Base-by-base conservation (phyloP, 2,113 vertebrate species). In the Shinisaurus crocodilurus region DNA sequence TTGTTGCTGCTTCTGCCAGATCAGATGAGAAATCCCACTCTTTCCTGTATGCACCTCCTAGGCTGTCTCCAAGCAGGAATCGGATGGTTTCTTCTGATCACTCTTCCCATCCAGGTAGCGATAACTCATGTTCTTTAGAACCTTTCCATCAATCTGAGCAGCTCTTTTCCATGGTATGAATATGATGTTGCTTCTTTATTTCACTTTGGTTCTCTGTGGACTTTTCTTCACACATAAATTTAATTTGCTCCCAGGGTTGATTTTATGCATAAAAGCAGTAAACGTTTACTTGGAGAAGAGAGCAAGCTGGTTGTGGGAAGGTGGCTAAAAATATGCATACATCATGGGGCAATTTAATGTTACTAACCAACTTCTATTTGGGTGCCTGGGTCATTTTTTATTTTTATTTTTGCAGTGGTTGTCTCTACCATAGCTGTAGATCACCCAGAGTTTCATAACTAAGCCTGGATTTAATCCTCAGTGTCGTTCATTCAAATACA, bases 61-160 rank as follows among this genome's bases (percentile, higher is more conserved):
- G 92, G n/a, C 20, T 76, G 40, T 89, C 91, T 48, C 45, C 77
- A 40, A 81, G 74, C 20, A 93, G 93, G 92, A 94, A 82, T 18
- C 91, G 37, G 34, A 91, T 94, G 88, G 20, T 93, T 79, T 94
- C 93, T 43, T 82, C 89, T 54, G 89, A 90, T 90, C 91, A 91
- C 13, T 87, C 93, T 91, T 90, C 92, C 69, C 80, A 90, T 91
- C 1, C 91, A 96, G 95, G 96, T 96, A 95, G 20, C 29, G 18
- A 40, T 7, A 85, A 69, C 5, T 88, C 34, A 20, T 89, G 1
- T 90, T 48, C 76, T 80, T 76, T 48, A 69, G 63, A 48, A 81
- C 32, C 27, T 40, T 89, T 23, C 8, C 50, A 74, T 57, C 57
- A 65, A 34, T 48, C 57, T 45, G 50, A 60, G 87, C 72, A 29